Percentiles rank a stretch among this genome's conserved stretches.
These are phyloP conservation scores for Pampus argenteus DNA, from an alignment of 2,797 vertebrate species.

Conservation along the genomic window DNA sequence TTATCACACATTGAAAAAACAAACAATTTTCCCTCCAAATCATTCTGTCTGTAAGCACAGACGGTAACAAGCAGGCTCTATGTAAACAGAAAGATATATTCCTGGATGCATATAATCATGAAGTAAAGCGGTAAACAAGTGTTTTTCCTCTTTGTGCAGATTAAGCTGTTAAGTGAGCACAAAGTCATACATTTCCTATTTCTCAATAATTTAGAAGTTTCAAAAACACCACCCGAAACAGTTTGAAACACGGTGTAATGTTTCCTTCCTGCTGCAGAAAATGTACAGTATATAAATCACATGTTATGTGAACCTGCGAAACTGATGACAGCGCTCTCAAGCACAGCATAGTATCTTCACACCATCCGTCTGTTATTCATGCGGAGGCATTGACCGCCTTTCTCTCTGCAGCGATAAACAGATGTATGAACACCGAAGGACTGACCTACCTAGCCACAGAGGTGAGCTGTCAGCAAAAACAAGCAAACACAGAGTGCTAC, in stretches of 20 bases:
- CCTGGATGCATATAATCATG: constrained; percentile 54
- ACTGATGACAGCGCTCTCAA: constrained; percentile 39
- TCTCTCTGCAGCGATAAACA: constrained; percentile 63
- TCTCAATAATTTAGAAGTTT: constrained; percentile 38
- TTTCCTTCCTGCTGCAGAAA: constrained; percentile 1
- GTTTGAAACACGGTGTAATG: constrained; percentile 34
- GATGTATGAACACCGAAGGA: constrained; percentile 64
- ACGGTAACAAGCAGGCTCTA: constrained; percentile 28
- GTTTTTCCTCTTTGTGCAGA: constrained; percentile 44
- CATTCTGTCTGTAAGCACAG: constrained; percentile 46
- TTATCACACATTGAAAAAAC: constrained; percentile 56
- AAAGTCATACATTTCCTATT: constrained; percentile 44
- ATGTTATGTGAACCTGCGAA: constrained; percentile 48
- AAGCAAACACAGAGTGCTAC: constrained; percentile 57
- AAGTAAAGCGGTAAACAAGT: constrained; percentile 33
- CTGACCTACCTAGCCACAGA: constrained; percentile 63
- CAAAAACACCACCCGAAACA: constrained; percentile 29
- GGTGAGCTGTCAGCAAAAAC: constrained; percentile 74
- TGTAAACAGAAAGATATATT: constrained; percentile 57
- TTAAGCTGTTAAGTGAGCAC: constrained; percentile 32
- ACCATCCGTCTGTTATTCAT: constrained; percentile 50
- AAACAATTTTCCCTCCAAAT: constrained; percentile 58
- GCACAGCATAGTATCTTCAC: constrained; percentile 31
- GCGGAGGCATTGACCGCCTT: constrained; percentile 32
- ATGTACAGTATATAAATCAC: constrained; percentile 52